Evolutionary conservation across 1,140 invertebrate genomes (phyloP).

Genomic region (Heliothis subflexa): DNA sequence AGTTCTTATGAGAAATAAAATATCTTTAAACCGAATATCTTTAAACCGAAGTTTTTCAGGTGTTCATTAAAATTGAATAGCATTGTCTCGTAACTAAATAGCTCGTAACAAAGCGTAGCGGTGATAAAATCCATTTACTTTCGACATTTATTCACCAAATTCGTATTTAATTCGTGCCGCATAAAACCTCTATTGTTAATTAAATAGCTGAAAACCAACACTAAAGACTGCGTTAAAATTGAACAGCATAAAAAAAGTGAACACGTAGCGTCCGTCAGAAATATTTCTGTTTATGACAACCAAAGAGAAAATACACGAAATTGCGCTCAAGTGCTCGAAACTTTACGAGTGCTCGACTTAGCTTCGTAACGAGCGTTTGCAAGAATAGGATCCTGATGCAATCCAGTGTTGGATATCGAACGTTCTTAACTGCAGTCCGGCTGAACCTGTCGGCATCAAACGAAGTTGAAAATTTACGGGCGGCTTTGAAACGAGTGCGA

Average conservation of each 20-base stretch:
- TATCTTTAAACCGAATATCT: too few species aligned
- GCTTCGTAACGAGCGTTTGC: neutral
- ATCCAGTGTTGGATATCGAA: neutral
- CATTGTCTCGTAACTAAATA: too few species aligned
- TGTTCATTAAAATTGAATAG: too few species aligned
- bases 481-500: neutral
- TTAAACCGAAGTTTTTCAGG: too few species aligned
- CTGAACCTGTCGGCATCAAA: neutral
- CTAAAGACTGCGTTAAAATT: neutral
- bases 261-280: neutral
- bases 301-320: slow-evolving; percentile 17
- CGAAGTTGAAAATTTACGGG: slow-evolving; percentile 1
- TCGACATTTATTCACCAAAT: neutral
- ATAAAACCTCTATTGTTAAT: neutral
- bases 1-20: too few species aligned
- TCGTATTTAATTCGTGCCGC: neutral
- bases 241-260: neutral
- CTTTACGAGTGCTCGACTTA: slow-evolving; percentile 4
- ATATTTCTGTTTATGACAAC: slow-evolving; percentile 10
- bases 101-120: neutral
- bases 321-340: neutral
- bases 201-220: neutral
- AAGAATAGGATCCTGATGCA: neutral
- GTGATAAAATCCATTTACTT: too few species aligned
- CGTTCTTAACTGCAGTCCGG: neutral